Percentiles rank a stretch among this genome's conserved stretches.
Conservation (phyloP, 1,140 invertebrate genomes). For the Zaprionus kolodkinae region DNA sequence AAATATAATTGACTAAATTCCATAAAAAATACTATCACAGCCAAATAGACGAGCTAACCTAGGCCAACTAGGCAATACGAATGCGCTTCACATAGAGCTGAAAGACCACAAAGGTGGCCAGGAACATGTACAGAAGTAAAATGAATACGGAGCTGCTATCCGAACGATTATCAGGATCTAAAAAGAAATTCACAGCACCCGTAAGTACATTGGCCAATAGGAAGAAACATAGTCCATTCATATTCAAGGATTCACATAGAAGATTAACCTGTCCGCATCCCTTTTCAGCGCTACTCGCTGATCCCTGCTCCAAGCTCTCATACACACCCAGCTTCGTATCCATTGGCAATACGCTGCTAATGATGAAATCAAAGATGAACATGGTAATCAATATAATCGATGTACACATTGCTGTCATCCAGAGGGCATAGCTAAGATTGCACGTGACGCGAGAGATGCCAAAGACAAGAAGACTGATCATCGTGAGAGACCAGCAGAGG, state of each 20-base stretch:
- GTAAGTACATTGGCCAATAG: constrained; percentile 68
- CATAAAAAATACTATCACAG: constrained; percentile 34
- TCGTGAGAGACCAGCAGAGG: constrained; percentile 40
- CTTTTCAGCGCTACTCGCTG: background rate
- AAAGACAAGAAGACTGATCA: constrained; percentile 22
- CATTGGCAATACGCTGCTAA: constrained; percentile 49
- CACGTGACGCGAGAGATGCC: constrained; percentile 64
- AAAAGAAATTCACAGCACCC: constrained; percentile 68
- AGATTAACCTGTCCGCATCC: constrained; percentile 17
- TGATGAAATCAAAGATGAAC: constrained; percentile 52
- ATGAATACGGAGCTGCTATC: constrained; percentile 52
- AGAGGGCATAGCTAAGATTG: constrained; percentile 59
- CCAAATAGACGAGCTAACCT: background rate
- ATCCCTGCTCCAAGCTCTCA: constrained; percentile 47
- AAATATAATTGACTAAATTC: constrained; percentile 6
- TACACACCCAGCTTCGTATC: background rate
- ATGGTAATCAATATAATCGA: constrained; percentile 46
- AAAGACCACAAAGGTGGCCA: constrained; percentile 47
- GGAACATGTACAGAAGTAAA: constrained; percentile 58
- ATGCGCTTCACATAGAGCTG: constrained; percentile 56
- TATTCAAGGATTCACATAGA: constrained; percentile 64
- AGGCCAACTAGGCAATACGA: constrained; percentile 50
- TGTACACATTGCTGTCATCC: constrained; percentile 47
- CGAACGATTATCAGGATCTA: constrained; percentile 49
- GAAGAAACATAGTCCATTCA: constrained; percentile 63